Evolutionary conservation across 2,888 invertebrate genomes (phyloP), one percentile per base, ranked within the genome.

Genomic region (Melolontha melolontha): DNA sequence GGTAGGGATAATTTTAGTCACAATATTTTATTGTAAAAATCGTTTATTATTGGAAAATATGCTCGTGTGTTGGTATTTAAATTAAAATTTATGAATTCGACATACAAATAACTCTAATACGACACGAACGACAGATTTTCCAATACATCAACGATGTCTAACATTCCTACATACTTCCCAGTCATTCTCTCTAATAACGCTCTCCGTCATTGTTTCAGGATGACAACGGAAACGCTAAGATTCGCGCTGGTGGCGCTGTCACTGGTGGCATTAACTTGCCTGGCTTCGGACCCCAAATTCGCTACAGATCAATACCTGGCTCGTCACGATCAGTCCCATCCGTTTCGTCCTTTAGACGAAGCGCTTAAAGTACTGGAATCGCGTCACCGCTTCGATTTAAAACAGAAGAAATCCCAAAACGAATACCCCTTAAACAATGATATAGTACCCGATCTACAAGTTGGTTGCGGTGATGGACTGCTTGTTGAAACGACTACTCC

Each of bases 261-360:
- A 34, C 47, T 47, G 17, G 47, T 47, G 47, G 47, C n/a, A 17
- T 17, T 47, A 17, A 47, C 47, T 47, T 47, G 34, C 34, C 34
- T 34, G 34, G 34, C 34, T 6, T 34, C 10, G 34, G 34, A 34
- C 34, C 7, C 66, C 57, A 73, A 69, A 74, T 74, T 74, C 67
- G 68, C 66, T 34, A 72, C 68, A 70, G 73, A 75, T 75, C 76
- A 74, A 76, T 76, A 77, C 75, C 63, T 67, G 66, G 69, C 73
- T 70, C 72, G 34, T 34, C 34, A 34, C 34, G 34, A 34, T 34
- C 34, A 2, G 34, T 34, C 34, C 34, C 34, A 71, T 67, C 69
- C 72, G 72, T 70, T 69, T 64, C 55, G 67, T 57, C 67, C 64
- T 40, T 66, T 75, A 75, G 73, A 74, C 75, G 71, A 69, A 49